A percentile compares a stretch with the other conserved stretches of the same genome.
Conservation (phyloP, 2,888 invertebrate species). For the Axea sp. region DNA sequence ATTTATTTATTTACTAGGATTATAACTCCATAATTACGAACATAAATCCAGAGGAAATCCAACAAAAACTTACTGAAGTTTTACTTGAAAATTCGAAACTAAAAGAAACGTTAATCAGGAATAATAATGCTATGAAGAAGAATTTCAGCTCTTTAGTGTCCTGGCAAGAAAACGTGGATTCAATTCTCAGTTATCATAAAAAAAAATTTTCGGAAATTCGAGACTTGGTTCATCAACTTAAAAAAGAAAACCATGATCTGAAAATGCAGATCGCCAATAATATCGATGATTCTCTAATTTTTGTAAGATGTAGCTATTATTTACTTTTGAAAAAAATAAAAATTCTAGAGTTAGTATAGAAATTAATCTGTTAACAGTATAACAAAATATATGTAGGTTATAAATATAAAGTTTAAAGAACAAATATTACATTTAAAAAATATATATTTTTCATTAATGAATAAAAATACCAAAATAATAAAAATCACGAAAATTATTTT, state of each 20-base stretch:
- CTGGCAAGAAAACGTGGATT: conserved; percentile 84
- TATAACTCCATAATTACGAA: conserved; percentile 69
- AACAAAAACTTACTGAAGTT: conserved; percentile 81
- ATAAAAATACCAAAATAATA: no score
- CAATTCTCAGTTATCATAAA: conserved; percentile 83
- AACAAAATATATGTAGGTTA: no score
- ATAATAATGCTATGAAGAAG: conserved; percentile 85
- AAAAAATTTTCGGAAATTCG: conserved; percentile 85
- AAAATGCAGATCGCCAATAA: conserved; percentile 36
- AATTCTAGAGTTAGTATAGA: no score
- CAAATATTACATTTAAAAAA: no score
- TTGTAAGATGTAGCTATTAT: no score
- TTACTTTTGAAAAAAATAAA: no score
- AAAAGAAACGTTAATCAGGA: conserved; percentile 83
- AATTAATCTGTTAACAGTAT: no score
- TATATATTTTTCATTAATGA: no score
- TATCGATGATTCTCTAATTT: conserved; percentile 1
- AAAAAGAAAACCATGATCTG: conserved; percentile 74
- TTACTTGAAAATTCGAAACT: conserved; percentile 82
- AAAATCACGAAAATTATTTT: no score
- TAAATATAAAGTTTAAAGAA: no score
- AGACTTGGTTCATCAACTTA: conserved; percentile 79
- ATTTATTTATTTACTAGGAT: conserved; percentile 67
- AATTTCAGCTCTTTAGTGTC: conserved; percentile 83
- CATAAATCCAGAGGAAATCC: conserved; percentile 79